Evolutionary conservation across 2,888 invertebrate genomes (phyloP).

Genomic region (Hydraecia micacea): DNA sequence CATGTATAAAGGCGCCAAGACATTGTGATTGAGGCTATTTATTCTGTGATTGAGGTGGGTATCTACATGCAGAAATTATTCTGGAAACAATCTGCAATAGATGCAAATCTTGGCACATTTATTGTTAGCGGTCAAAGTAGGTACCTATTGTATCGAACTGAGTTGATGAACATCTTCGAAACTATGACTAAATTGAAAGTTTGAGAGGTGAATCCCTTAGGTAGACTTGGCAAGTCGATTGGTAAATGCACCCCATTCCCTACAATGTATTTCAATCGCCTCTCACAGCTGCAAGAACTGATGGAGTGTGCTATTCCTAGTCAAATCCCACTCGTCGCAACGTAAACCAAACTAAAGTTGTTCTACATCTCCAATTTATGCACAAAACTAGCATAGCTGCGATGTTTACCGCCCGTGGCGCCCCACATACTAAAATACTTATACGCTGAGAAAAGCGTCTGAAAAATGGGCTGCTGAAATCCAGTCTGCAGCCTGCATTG

Average conservation of each 20-base stretch:
- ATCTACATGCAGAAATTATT: too few relatives aligned
- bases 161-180: too few relatives aligned
- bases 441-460: conserved; percentile 77
- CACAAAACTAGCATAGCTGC: conserved; percentile 74
- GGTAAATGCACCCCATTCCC: conserved; percentile 1
- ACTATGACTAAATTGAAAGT: not conserved
- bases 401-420: conserved; percentile 78
- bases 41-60: too few relatives aligned
- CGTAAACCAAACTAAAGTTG: conserved; percentile 43
- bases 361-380: conserved; percentile 72
- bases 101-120: too few relatives aligned
- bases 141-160: not conserved
- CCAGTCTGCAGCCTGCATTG: conserved; percentile 75
- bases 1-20: too few relatives aligned
- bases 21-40: too few relatives aligned
- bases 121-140: too few relatives aligned
- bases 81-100: too few relatives aligned
- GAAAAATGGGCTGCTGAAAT: conserved; percentile 85
- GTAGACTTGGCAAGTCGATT: conserved; percentile 1
- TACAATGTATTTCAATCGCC: conserved; percentile 10
- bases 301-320: conserved; percentile 20
- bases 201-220: not conserved
- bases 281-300: conserved; percentile 6
- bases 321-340: conserved; percentile 7
- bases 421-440: conserved; percentile 81